Conservation (phyloP, 1,140 invertebrate species). For the Lucilia sericata region DNA sequence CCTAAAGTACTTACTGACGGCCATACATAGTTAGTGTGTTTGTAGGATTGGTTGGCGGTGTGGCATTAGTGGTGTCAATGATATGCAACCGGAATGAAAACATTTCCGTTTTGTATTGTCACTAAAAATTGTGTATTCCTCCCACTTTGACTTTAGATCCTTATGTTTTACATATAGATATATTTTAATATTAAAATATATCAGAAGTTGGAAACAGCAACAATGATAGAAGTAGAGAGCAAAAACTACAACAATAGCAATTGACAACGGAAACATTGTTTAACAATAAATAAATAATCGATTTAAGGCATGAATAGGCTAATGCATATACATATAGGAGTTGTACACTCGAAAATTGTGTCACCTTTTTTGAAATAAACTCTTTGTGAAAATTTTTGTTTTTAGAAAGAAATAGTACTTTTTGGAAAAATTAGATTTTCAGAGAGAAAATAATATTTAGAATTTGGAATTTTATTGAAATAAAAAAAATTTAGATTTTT, state of each 20-base stretch:
- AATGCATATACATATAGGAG: background rate
- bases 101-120: slow-evolving; percentile 40
- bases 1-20: background rate
- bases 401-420: too few relatives aligned
- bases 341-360: background rate
- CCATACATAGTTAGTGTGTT: background rate
- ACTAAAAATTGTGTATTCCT: slow-evolving; percentile 6
- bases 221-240: background rate
- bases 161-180: background rate
- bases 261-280: slow-evolving; percentile 43
- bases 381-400: too few relatives aligned
- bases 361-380: too few relatives aligned
- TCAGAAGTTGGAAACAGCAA: slow-evolving; percentile 12
- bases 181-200: slow-evolving; percentile 30
- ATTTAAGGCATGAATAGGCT: slow-evolving; percentile 37
- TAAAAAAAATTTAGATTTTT: too few relatives aligned
- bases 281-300: slow-evolving; percentile 45
- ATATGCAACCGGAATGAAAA: slow-evolving; percentile 37
- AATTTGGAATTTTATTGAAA: too few relatives aligned
- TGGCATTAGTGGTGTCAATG: slow-evolving; percentile 26
- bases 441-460: too few relatives aligned
- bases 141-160: background rate
- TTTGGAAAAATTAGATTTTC: too few relatives aligned
- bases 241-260: slow-evolving; percentile 30
- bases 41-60: background rate